A percentile compares a stretch with the other conserved stretches of the same genome.
phyloP scores from a whole-genome alignment of 1,140 invertebrate species.

The Argopecten irradians region DNA sequence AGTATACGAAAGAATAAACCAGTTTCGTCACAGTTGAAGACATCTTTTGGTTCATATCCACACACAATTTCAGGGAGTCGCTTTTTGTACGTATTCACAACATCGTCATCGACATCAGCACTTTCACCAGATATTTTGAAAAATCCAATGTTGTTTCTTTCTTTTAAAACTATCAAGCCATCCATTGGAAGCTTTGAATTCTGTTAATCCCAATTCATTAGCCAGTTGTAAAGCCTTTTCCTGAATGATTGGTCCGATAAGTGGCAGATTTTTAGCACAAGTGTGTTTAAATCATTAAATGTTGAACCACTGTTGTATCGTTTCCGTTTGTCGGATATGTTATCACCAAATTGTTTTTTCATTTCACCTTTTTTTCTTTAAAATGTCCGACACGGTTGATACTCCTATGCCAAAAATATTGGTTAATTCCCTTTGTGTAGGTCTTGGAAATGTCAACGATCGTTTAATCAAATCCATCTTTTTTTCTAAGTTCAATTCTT shows the following conservation, averaged over 20 bases:
- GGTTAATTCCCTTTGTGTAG: slow-evolving; percentile 17
- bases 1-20: slow-evolving; percentile 46
- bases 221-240: background rate
- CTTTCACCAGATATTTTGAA: slow-evolving; percentile 33
- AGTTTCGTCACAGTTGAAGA: slow-evolving; percentile 54
- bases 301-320: background rate
- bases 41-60: slow-evolving; percentile 33
- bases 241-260: background rate
- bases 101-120: slow-evolving; percentile 2
- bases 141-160: background rate
- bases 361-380: background rate
- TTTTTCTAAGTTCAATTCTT: background rate
- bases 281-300: background rate
- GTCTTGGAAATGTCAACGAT: background rate
- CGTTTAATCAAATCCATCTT: background rate
- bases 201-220: background rate
- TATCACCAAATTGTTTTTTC: background rate
- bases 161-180: slow-evolving; percentile 26
- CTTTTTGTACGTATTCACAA: background rate
- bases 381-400: slow-evolving; percentile 10
- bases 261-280: background rate
- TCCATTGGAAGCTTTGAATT: slow-evolving; percentile 54
- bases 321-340: background rate
- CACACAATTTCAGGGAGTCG: background rate
- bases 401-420: background rate